These are phyloP conservation scores for Hypothenemus hampei DNA, from an alignment of 1,140 invertebrate genomes.

Conservation along the genomic window DNA sequence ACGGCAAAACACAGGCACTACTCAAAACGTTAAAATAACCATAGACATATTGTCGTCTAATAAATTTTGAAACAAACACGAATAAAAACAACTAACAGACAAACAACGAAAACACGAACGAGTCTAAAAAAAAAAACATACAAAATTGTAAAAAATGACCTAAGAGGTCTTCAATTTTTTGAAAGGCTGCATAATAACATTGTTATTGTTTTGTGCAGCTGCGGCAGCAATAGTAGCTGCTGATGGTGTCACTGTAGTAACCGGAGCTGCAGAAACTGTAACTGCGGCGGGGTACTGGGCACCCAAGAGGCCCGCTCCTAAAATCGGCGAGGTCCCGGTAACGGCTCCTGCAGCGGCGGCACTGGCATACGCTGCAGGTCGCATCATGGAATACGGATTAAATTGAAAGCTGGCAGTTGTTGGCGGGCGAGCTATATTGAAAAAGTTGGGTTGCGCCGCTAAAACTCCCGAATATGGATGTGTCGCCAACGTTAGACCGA, in stretches of 20 bases:
- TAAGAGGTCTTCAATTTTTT: conserved; percentile 86
- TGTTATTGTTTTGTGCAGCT: conserved; percentile 48
- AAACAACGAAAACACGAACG: conserved; percentile 22
- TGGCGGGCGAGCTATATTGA: conserved; percentile 56
- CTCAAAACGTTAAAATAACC: background rate
- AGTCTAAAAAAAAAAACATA: conserved; percentile 30
- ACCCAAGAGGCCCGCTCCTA: conserved; percentile 47
- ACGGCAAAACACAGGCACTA: conserved; percentile 16
- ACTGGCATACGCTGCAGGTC: conserved; percentile 26
- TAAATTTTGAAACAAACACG: background rate
- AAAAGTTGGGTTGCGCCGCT: conserved; percentile 51
- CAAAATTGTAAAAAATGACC: too few relatives aligned
- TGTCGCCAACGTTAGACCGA: conserved; percentile 30
- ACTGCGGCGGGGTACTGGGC: conserved; percentile 36
- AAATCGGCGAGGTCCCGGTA: conserved; percentile 43
- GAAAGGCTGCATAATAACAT: conserved; percentile 69
- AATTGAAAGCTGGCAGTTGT: conserved; percentile 43
- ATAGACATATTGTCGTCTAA: background rate
- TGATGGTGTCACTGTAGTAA: conserved; percentile 34
- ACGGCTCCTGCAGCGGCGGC: conserved; percentile 40
- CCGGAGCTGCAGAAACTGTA: conserved; percentile 40
- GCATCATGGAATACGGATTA: conserved; percentile 48
- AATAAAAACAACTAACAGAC: too few relatives aligned
- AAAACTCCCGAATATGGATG: conserved; percentile 38
- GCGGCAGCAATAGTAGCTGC: conserved; percentile 33